Conservation (phyloP, 2,888 invertebrate genomes). For the Oscheius sp. region DNA sequence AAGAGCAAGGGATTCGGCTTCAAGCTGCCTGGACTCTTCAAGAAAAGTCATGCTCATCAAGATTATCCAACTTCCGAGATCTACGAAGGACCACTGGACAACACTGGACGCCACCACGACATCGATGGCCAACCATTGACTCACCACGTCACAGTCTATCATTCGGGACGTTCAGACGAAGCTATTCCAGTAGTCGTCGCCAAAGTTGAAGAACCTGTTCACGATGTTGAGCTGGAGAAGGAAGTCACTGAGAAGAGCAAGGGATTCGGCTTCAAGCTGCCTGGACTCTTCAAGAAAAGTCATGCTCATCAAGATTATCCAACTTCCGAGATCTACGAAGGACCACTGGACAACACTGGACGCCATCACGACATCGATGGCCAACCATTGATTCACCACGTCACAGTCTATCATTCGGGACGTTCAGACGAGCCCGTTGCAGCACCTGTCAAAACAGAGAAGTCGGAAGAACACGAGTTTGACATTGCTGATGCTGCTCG, state of each 20-base stretch:
- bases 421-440: slow-evolving; percentile 34
- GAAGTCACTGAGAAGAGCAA: not conserved
- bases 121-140: slow-evolving; percentile 42
- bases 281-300: not conserved
- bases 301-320: slow-evolving; percentile 2
- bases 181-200: not conserved
- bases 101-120: slow-evolving; percentile 24
- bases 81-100: slow-evolving; percentile 45
- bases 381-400: slow-evolving; percentile 41
- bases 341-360: slow-evolving; percentile 40
- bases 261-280: slow-evolving; percentile 5
- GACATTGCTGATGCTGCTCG: slow-evolving; percentile 26
- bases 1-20: too few relatives aligned
- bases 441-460: slow-evolving; percentile 2
- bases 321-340: slow-evolving; percentile 34
- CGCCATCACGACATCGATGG: slow-evolving; percentile 38
- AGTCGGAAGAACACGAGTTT: not conserved
- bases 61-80: slow-evolving; percentile 37
- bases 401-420: slow-evolving; percentile 46
- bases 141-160: slow-evolving; percentile 46
- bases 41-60: too few relatives aligned
- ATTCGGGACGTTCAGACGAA: slow-evolving; percentile 41
- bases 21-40: too few relatives aligned
- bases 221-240: not conserved
- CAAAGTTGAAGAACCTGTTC: not conserved